Evolutionary conservation across 2,797 vertebrate genomes (phyloP).

Genomic region (Alectoris magna): DNA sequence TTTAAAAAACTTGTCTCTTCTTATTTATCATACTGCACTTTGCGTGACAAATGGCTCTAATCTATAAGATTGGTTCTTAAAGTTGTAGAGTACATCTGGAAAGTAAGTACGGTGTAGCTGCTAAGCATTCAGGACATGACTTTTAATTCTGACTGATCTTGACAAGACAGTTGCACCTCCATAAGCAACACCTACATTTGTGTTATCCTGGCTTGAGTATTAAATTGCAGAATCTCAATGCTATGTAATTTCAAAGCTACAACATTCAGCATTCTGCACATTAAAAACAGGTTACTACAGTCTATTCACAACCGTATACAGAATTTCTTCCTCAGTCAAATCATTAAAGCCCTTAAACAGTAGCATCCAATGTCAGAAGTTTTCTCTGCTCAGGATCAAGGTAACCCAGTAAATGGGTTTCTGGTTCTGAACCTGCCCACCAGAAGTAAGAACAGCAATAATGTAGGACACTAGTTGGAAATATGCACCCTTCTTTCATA

Average conservation of each 20-base stretch:
- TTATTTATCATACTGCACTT: neutral
- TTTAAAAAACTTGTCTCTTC: neutral
- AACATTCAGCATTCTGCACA: neutral
- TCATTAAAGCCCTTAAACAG: neutral
- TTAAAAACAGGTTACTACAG: neutral
- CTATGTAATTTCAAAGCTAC: neutral
- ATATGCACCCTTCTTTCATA: neutral
- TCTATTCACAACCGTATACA: neutral
- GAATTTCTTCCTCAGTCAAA: neutral
- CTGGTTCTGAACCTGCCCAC: neutral
- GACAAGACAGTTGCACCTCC: neutral
- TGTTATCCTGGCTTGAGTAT: neutral
- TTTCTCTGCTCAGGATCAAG: neutral
- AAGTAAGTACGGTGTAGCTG: fast-evolving
- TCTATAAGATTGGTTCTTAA: neutral
- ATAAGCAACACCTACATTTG: neutral
- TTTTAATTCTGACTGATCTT: neutral
- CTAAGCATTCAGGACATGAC: neutral
- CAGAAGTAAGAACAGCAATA: neutral
- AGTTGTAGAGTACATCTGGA: fast-evolving
- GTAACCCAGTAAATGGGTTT: neutral
- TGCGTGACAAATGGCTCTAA: neutral
- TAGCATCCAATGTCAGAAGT: neutral
- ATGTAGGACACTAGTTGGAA: neutral
- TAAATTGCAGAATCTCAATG: neutral